Percentiles rank a stretch among this genome's conserved stretches.
phyloP scores from a whole-genome alignment of 2,113 vertebrate genomes.

The Anas platyrhynchos region DNA sequence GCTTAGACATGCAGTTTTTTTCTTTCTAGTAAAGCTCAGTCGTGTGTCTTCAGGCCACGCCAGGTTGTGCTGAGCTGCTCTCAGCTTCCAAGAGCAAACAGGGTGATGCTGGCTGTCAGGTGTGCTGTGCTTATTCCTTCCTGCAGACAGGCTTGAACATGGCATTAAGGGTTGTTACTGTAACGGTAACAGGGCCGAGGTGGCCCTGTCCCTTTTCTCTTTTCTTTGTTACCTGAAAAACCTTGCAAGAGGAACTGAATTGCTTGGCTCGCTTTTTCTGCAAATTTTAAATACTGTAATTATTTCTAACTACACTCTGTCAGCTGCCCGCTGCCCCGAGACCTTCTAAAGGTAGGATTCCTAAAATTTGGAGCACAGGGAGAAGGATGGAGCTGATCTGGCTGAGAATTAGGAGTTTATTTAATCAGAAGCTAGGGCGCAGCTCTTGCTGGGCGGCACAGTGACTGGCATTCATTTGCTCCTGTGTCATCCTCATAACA shows the following conservation, averaged over 20 bases:
- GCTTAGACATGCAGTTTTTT: not conserved
- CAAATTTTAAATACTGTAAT: not conserved
- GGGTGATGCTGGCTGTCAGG: not conserved
- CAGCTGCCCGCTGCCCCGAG: not conserved
- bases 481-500: not conserved
- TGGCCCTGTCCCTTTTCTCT: not conserved
- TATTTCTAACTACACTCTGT: not conserved
- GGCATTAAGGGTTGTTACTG: not conserved
- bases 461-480: not conserved
- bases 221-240: not conserved
- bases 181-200: not conserved
- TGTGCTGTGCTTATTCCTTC: fast-evolving
- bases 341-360: not conserved
- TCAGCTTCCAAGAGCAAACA: fast-evolving
- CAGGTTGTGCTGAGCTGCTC: not conserved
- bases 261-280: not conserved
- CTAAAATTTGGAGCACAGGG: not conserved
- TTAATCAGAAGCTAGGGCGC: not conserved
- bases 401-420: not conserved
- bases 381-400: not conserved
- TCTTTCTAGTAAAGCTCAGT: not conserved
- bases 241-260: not conserved
- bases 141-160: not conserved
- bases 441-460: not conserved
- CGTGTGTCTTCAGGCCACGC: not conserved